Evolutionary conservation across 1,140 invertebrate genomes (phyloP), one percentile per base, ranked within the genome.

Genomic region (Bombus waltoni): DNA sequence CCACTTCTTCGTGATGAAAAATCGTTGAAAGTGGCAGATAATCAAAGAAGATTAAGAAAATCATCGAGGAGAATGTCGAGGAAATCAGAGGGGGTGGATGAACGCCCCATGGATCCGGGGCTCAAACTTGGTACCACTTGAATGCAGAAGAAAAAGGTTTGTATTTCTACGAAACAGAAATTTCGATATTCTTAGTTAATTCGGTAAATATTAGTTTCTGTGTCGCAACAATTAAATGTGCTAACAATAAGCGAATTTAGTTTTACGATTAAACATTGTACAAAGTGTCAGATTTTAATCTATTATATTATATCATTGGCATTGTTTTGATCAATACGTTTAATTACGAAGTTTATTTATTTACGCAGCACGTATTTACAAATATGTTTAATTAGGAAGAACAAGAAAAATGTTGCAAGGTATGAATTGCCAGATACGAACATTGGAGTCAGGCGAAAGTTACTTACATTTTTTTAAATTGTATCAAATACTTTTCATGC

Each of bases 101-200:
- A 85, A 78, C 85, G 87, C 77, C 83, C 85, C 85, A 84, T 85
- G 73, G 82, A 81, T n/a, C 87, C 80, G 66, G 82, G 90, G 76
- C 85, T 85, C 38, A 87, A 87, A 73, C 40, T 86, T 72, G 85
- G 79, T 77, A 73, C 90, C 59, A 91, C 90, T 91, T 91, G 90
- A 91, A 91, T 84, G 87, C 72, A 66, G 81, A 76, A 78, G 82
- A 80, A 78, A 59, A 86, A 86, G 83, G 79, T 86, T 25, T 28
- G 82, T 68, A 57, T 44, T 53, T 47, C 28, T 18, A 9, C 53
- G 35, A 83, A 68, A 71, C 6, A 28, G 3, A 40, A 18, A 38
- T 71, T 28, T 28, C 4, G 8, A 22, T 10, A 38, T 68, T 38
- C 1, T 38, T 35, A 68, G 9, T 22, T 38, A 68, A 68, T 68